phyloP scores from a whole-genome alignment of 2,797 vertebrate species.

The Babyrousa celebensis region DNA sequence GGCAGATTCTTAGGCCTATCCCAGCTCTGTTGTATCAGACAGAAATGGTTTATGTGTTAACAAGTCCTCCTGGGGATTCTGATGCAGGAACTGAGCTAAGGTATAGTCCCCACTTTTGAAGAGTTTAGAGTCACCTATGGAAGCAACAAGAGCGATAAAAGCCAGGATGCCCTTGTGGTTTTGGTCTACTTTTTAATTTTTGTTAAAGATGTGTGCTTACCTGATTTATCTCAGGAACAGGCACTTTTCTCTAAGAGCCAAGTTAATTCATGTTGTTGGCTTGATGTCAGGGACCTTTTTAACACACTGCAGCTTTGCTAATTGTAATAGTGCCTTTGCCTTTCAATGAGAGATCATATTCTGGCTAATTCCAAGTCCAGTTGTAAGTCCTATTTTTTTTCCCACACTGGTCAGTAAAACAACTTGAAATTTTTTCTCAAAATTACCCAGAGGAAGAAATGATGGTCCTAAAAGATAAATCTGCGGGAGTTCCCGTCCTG shows the following conservation, averaged over 20 bases:
- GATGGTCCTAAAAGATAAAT: background rate
- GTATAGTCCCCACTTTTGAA: background rate
- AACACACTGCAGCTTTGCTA: constrained; percentile 57
- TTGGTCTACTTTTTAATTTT: constrained; percentile 64
- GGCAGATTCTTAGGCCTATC: background rate
- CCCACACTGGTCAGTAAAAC: constrained; percentile 24
- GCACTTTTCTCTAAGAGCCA: constrained; percentile 63
- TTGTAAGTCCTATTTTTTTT: background rate
- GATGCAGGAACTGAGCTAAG: background rate
- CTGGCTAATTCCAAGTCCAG: constrained; percentile 34
- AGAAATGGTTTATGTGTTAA: background rate
- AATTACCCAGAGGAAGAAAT: constrained; percentile 54
- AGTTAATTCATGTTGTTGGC: constrained; percentile 65
- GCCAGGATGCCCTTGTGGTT: background rate
- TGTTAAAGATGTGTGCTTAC: constrained; percentile 44
- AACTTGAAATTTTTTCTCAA: background rate
- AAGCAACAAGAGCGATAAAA: background rate
- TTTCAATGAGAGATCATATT: constrained; percentile 56
- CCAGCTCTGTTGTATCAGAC: background rate
- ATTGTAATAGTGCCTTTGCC: constrained; percentile 53
- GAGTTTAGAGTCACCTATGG: background rate
- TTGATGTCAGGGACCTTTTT: constrained; percentile 44
- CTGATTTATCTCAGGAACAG: constrained; percentile 60
- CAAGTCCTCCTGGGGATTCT: background rate
- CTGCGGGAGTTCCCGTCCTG: background rate